Conservation (phyloP, 2,113 vertebrate species). For the Cavia aperea region DNA sequence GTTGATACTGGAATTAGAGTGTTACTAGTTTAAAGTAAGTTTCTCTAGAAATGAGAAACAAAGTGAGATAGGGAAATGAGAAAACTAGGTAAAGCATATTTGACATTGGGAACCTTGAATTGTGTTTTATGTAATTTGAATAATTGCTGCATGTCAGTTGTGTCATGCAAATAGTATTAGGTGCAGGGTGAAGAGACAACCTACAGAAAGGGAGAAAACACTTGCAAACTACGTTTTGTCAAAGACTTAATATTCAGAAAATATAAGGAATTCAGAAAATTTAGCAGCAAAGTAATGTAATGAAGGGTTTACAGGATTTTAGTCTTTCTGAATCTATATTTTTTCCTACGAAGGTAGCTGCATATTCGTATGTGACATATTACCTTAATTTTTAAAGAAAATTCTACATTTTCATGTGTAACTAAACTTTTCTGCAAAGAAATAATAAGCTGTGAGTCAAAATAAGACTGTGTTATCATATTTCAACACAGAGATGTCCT, state of each 20-base stretch:
- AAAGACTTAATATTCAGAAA: background rate
- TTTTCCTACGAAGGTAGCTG: background rate
- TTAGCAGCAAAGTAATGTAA: background rate
- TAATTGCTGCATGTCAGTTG: background rate
- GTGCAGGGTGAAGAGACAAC: background rate
- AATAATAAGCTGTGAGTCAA: background rate
- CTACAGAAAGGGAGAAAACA: background rate
- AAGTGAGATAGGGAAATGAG: background rate
- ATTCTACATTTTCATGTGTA: background rate
- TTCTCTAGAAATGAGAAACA: background rate
- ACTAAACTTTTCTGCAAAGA: background rate
- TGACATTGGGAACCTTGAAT: background rate
- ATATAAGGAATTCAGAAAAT: background rate
- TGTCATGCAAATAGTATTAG: background rate
- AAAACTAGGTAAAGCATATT: background rate
- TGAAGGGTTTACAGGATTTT: background rate
- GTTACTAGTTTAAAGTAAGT: background rate
- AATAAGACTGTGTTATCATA: background rate
- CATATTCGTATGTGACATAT: background rate
- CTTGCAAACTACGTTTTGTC: background rate
- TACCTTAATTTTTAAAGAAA: background rate
- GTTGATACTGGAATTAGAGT: background rate
- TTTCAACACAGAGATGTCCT: background rate
- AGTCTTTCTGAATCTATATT: background rate
- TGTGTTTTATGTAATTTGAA: background rate